Evolutionary conservation across 2,113 vertebrate species (phyloP).

Genomic region (Myiozetetes cayanensis): DNA sequence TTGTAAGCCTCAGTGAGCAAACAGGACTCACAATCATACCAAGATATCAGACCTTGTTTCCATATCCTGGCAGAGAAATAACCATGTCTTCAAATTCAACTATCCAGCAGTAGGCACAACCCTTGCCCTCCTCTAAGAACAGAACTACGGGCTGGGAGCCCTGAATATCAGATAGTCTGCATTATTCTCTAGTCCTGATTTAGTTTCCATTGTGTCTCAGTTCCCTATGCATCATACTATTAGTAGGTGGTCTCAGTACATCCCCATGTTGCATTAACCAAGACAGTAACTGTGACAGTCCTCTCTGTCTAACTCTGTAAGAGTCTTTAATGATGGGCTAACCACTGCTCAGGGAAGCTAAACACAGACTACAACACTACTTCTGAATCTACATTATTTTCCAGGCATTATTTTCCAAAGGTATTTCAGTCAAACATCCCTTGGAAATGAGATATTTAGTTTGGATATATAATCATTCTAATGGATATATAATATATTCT

Average conservation of each 20-base stretch:
- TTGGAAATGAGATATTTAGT: background rate
- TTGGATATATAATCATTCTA: background rate
- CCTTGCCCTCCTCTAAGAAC: background rate
- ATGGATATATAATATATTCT: background rate
- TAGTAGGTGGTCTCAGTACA: background rate
- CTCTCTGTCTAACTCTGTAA: background rate
- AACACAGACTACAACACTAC: background rate
- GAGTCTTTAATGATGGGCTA: background rate
- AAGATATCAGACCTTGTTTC: background rate
- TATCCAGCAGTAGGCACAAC: background rate
- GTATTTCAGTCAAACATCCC: background rate
- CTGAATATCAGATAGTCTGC: background rate
- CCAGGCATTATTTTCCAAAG: background rate
- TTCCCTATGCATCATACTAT: background rate
- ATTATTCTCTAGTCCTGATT: background rate
- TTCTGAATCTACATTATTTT: background rate
- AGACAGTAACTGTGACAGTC: background rate
- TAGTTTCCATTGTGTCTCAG: background rate
- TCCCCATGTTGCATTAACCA: background rate
- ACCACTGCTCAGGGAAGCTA: background rate
- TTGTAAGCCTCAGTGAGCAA: background rate
- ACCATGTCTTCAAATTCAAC: background rate
- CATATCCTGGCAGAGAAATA: background rate
- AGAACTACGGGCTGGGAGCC: accelerated
- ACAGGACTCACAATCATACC: background rate